Conservation (phyloP, 2,888 invertebrate genomes). For the Caenorhabditis afra region DNA sequence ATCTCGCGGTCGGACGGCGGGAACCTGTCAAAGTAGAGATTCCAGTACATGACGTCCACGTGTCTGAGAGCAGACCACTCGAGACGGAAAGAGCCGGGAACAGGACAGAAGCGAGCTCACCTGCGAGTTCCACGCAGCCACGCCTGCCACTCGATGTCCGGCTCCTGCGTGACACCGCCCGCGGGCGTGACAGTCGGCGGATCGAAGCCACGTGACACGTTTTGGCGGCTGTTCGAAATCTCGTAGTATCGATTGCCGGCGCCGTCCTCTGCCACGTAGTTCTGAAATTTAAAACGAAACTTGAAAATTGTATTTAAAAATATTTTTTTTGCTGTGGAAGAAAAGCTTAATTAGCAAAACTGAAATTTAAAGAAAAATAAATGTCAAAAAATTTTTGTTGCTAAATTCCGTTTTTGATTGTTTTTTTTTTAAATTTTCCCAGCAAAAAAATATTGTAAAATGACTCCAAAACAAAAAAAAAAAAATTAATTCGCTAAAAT, state of each 20-base stretch:
- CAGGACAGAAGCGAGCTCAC: slow-evolving; percentile 13
- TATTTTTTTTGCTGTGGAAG: neutral
- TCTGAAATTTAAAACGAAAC: slow-evolving; percentile 41
- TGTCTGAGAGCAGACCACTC: slow-evolving; percentile 17
- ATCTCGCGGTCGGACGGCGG: slow-evolving; percentile 78
- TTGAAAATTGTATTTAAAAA: neutral
- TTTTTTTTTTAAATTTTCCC: too few relatives aligned
- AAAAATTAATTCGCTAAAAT: too few relatives aligned
- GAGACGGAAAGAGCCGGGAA: neutral
- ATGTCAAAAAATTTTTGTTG: too few relatives aligned
- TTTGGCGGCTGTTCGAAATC: slow-evolving; percentile 67
- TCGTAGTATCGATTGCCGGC: slow-evolving; percentile 77
- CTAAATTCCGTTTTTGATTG: too few relatives aligned
- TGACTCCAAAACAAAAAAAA: too few relatives aligned
- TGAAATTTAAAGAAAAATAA: too few relatives aligned
- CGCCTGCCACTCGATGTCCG: slow-evolving; percentile 77
- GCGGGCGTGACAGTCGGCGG: slow-evolving; percentile 57
- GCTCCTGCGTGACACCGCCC: slow-evolving; percentile 47
- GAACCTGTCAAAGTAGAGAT: slow-evolving; percentile 65
- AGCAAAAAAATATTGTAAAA: too few relatives aligned
- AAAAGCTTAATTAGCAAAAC: too few relatives aligned
- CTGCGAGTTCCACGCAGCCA: slow-evolving; percentile 76
- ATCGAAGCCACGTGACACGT: slow-evolving; percentile 70
- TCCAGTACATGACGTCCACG: slow-evolving; percentile 43
- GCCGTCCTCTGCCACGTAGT: slow-evolving; percentile 75